These are phyloP conservation scores for Pegea sp. DNA, from an alignment of 23 tunicate species.

Conservation along the genomic window DNA sequence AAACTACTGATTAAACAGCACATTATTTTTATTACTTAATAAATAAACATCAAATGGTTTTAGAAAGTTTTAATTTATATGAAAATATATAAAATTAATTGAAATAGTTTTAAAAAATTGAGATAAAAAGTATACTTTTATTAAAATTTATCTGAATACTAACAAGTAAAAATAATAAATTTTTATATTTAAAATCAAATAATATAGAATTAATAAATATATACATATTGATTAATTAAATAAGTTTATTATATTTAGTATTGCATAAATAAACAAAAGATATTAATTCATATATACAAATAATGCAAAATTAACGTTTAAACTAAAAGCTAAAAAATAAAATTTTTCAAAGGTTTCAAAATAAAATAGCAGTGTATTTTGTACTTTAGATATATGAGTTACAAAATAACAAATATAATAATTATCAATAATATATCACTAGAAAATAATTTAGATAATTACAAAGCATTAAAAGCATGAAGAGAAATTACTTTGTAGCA, in stretches of 20 bases:
- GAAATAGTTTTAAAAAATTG: too few species aligned
- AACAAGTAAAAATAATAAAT: too few species aligned
- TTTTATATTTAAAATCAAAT: too few species aligned
- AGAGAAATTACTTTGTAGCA: slow-evolving; percentile 61
- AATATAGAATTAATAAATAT: not conserved
- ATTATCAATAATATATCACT: too few species aligned
- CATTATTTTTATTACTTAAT: too few species aligned
- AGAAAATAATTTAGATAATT: too few species aligned
- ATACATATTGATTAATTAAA: not conserved
- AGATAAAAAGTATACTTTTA: too few species aligned
- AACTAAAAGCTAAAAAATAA: not conserved
- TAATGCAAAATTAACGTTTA: not conserved
- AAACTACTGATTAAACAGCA: too few species aligned
- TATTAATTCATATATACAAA: not conserved
- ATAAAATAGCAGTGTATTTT: not conserved
- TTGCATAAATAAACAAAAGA: not conserved
- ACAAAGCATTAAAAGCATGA: not conserved
- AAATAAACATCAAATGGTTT: too few species aligned
- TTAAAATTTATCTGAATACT: too few species aligned
- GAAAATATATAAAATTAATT: not conserved
- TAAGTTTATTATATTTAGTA: not conserved
- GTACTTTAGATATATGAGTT: too few species aligned
- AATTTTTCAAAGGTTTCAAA: not conserved
- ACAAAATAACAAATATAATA: too few species aligned
- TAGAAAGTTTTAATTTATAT: not conserved